Conservation (phyloP, 2,113 vertebrate genomes). For the Porphyrio hochstetteri region DNA sequence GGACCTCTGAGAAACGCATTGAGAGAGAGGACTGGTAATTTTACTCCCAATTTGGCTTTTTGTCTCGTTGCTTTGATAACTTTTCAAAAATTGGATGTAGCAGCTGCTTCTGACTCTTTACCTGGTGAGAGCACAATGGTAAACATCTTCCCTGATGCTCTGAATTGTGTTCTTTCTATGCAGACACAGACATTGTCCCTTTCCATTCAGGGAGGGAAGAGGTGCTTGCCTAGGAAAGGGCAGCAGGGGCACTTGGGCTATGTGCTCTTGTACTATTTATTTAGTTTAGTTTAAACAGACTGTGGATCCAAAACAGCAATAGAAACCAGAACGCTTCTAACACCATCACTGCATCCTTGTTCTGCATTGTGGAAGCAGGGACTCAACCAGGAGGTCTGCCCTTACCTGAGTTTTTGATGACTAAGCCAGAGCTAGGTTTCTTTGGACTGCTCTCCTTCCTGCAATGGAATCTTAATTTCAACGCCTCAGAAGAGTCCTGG, state of each 20-base stretch:
- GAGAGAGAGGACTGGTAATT: neutral
- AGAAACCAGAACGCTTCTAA: neutral
- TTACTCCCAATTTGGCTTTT: neutral
- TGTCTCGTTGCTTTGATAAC: accelerated
- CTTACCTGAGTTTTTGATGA: neutral
- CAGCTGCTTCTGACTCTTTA: neutral
- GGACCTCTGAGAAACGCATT: neutral
- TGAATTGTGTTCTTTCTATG: neutral
- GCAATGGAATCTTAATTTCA: neutral
- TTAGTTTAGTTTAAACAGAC: neutral
- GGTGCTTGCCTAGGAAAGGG: neutral
- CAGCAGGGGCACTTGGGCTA: neutral
- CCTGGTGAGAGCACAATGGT: neutral
- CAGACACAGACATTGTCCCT: neutral
- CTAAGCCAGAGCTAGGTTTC: neutral
- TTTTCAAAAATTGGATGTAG: neutral
- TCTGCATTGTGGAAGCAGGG: neutral
- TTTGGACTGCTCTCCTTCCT: neutral
- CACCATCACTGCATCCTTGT: neutral
- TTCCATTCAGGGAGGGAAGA: neutral
- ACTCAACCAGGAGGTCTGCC: neutral
- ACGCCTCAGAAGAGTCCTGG: neutral
- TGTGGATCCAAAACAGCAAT: neutral
- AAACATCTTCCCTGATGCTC: neutral
- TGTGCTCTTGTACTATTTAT: neutral